phyloP scores from a whole-genome alignment of 2,113 vertebrate genomes.

The Heterocephalus glaber region DNA sequence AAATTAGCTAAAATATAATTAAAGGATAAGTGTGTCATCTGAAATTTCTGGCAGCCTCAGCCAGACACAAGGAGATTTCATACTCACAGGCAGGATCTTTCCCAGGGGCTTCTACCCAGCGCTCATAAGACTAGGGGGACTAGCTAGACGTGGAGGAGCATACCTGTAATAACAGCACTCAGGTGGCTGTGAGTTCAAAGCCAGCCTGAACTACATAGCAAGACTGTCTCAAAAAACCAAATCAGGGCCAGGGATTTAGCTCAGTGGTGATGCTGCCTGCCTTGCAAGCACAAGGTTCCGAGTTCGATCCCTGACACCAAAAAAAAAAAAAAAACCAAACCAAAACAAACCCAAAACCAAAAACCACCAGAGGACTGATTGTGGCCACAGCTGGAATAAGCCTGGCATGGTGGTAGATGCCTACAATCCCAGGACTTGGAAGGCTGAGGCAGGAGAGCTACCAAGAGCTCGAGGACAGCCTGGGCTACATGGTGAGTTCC shows the following conservation, averaged over 20 bases:
- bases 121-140: background rate
- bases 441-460: background rate
- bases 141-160: background rate
- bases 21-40: background rate
- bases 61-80: background rate
- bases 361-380: background rate
- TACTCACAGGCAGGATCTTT: background rate
- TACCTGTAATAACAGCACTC: background rate
- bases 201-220: background rate
- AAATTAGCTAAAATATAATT: slow-evolving; percentile 19
- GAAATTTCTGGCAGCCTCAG: background rate
- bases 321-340: no score
- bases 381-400: background rate
- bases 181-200: background rate
- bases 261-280: no score
- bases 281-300: no score
- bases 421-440: background rate
- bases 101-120: background rate
- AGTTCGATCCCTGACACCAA: no score
- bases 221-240: background rate
- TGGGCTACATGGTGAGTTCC: background rate
- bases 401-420: background rate
- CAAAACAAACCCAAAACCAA: background rate
- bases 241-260: no score
- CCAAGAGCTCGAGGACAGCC: background rate